phyloP scores from a whole-genome alignment of 2,888 invertebrate species.

The Phyllotreta striolata region DNA sequence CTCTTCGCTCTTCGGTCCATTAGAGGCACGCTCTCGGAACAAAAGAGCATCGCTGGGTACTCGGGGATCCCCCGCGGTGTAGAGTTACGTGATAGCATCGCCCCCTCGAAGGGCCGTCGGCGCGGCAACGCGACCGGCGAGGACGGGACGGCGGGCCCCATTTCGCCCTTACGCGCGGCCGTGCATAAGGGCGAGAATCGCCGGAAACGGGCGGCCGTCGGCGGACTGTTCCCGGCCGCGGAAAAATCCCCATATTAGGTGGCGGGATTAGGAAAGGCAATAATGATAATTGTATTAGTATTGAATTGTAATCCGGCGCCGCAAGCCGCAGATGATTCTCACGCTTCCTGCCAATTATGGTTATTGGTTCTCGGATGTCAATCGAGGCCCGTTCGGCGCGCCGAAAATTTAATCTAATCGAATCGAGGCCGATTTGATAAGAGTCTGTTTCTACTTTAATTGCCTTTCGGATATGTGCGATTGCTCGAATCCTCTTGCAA shows the following conservation, averaged over 20 bases:
- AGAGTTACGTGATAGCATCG: slow-evolving; percentile 57
- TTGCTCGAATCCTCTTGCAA: no score
- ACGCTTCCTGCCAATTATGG: slow-evolving; percentile 50
- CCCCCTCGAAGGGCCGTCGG: slow-evolving; percentile 42
- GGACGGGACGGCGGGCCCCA: neutral
- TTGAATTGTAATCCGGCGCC: slow-evolving; percentile 59
- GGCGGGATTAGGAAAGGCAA: slow-evolving; percentile 61
- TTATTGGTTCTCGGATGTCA: slow-evolving; percentile 42
- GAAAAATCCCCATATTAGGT: slow-evolving; percentile 46
- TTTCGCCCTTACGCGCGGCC: neutral
- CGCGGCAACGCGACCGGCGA: slow-evolving; percentile 2
- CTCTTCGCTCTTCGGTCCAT: slow-evolving; percentile 50
- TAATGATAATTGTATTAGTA: slow-evolving; percentile 64
- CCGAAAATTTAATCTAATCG: slow-evolving; percentile 27
- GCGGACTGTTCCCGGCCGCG: slow-evolving; percentile 16
- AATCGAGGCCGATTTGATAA: slow-evolving; percentile 3
- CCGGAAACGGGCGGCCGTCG: neutral
- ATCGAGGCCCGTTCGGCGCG: slow-evolving; percentile 24
- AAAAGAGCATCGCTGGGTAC: slow-evolving; percentile 53
- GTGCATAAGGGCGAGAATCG: slow-evolving; percentile 14
- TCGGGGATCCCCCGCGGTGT: slow-evolving; percentile 51
- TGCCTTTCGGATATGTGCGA: no score
- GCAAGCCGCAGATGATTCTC: slow-evolving; percentile 51
- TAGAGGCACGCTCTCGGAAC: slow-evolving; percentile 55
- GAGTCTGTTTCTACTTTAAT: neutral